phyloP scores from a whole-genome alignment of 2,888 invertebrate species.

The Tachina fera region DNA sequence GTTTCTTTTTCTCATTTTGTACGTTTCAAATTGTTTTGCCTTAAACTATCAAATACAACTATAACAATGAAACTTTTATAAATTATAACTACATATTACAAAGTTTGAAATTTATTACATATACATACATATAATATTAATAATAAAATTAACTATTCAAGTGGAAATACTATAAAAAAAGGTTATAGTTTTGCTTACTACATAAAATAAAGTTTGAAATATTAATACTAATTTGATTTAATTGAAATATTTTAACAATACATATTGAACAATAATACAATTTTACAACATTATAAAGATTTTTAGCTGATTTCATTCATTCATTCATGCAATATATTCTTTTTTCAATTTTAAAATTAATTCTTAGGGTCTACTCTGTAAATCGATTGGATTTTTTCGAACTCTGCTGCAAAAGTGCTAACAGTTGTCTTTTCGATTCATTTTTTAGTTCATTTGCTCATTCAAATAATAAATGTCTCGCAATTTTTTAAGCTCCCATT shows the following conservation, averaged over 20 bases:
- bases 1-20: constrained; percentile 53
- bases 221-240: constrained; percentile 9
- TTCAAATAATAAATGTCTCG: background rate
- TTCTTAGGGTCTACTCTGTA: background rate
- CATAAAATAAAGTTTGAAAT: constrained; percentile 14
- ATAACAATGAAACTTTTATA: constrained; percentile 50
- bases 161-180: constrained; percentile 41
- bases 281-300: background rate
- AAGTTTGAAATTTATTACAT: constrained; percentile 32
- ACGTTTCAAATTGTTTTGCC: constrained; percentile 49
- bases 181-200: constrained; percentile 40
- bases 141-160: constrained; percentile 35
- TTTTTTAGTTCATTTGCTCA: background rate
- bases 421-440: background rate
- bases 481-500: constrained; percentile 76
- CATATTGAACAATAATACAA: constrained; percentile 40
- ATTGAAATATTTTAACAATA: constrained; percentile 52
- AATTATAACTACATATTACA: constrained; percentile 32
- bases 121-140: constrained; percentile 9
- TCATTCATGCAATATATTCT: background rate
- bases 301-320: background rate
- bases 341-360: background rate
- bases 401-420: constrained; percentile 3
- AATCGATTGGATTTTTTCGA: background rate
- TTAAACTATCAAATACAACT: constrained; percentile 47